Base-by-base conservation (phyloP, 2,797 vertebrate species). In the Halcyon badia region DNA sequence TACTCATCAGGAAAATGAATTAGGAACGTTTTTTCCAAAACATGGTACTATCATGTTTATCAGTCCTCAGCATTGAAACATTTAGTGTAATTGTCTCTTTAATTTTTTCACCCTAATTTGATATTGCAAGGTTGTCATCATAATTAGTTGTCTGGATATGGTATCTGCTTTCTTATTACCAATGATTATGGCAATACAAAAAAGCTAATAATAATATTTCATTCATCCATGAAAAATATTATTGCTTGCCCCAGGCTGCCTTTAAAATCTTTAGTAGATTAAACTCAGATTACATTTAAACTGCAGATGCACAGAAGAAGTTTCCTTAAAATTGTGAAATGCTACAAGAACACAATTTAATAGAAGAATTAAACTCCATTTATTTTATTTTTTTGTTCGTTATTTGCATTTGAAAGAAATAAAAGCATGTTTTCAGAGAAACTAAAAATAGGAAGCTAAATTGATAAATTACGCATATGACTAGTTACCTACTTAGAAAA, bases 241-340 rank as follows among this genome's bases (percentile, higher is more conserved):
- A 85, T 68, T 71, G 89, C 61, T 84, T 83, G 87, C 96, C 75
- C 15, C 28, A 7, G 71, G 96, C 69, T 80, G 77, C 37, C 80
- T 87, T 89, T 89, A 68, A 90, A 89, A 58, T 93, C 90, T 95
- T 94, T 81, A 87, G 49, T 64, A 93, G 92, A 90, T 96, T 89
- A 85, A 87, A 96, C 75, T 92, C 78, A 89, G 90, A 95, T 95
- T 92, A 95, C 49, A 77, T 87, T 96, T 90, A 87, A 92, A 85
- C 78, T 85, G 84, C 78, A 92, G 57, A 90, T 61, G 84, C 9
- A 87, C 24, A 31, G 42, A 83, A 87, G 57, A 91, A 68, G 89
- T 92, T 39, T 89, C 48, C 22, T 90, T 93, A 71, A 91, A 79
- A 89, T 20, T 54, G 61, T 8, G 0, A 90, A 95, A 88, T 90